Evolutionary conservation across 2,797 vertebrate genomes (phyloP), one percentile per base, ranked within the genome.

Genomic region (Gymnoscopelus braueri): DNA sequence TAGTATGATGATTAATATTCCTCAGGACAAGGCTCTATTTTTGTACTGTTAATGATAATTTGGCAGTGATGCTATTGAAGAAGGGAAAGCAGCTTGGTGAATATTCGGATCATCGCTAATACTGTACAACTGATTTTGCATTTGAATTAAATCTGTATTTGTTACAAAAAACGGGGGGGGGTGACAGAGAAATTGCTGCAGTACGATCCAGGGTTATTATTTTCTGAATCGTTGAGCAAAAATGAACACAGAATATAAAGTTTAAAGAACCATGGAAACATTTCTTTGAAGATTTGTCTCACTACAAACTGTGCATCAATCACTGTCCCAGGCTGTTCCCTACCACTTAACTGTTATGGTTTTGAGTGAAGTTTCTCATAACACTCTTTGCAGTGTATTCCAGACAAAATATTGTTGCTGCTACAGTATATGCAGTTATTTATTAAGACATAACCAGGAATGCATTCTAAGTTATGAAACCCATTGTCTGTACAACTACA

Each of bases 171-270:
- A 19, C 19, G 19, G 19, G 1, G 19, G 19, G 19, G 19, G 19
- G n/a, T n/a, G 19, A 19, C 19, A 19, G 19, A 61, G 3, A 68
- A 66, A 56, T 32, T 58, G 68, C 63, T 73, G 53, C 15, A 23
- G 32, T 58, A 60, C 54, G 5, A 60, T 64, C 26, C 57, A 83
- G 76, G 80, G 77, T 77, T 81, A 59, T 71, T 48, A 79, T 80
- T 77, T 86, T 86, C 77, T 80, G 70, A 86, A 79, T 82, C 53
- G 29, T 10, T 57, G 29, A 86, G 87, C 75, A 81, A 85, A 10
- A 83, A 87, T 83, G 35, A 75, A 83, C 76, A 76, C 78, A 15
- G 48, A 82, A 58, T 58, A 54, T 50, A 63, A 63, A 75, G 59
- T 64, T 83, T 72, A 71, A 75, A 78, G 79, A 69, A 81, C 66